Evolutionary conservation across 92 coral and sea anemone species (phyloP), one percentile per base, ranked within the genome.

Genomic region (Micromussa lordhowensis): DNA sequence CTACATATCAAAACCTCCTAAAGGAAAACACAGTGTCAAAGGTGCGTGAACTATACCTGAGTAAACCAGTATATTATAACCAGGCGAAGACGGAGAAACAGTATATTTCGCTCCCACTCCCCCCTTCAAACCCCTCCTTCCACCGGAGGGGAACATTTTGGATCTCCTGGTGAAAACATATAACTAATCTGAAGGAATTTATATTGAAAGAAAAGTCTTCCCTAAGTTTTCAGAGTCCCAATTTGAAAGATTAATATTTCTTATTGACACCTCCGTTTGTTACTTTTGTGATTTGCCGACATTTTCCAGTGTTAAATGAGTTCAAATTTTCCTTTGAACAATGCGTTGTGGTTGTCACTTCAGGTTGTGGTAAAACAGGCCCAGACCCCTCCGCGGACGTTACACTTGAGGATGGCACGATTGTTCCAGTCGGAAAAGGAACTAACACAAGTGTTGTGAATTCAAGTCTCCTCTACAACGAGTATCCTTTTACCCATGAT

Each of bases 1-100:
- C 63, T 94, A 81, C 90, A 75, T 97, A 85, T 81, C 71, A 24
- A 97, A 97, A 86, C 96, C 91, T 77, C 99, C 99, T 19, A 95
- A 95, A 81, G 99, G 99, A 85, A 97, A 97, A 87, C 99, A 97
- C 91, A 97, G 99, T 66, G 99, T 97, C 1, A 97, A 97, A 94
- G 99, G 99, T 97, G 40, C 66, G 91, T 49, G 29, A 26, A 44
- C 28, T 16, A 14, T 21, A 40, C 73, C 16, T 24, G 2, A 16
- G 32, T 30, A 24, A 24, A 21, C 22, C 18, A 12, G 51, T 44
- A 8, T 44, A 8, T 44, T 44, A 44, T 40, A 10, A 40, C 9
- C 48, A 40, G 9, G 1, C 8, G 9, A 44, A 44, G 51, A n/a
- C n/a, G n/a, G n/a, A 8, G 51, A 44, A 44, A 44, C 9, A 9